phyloP scores from a whole-genome alignment of 1,140 invertebrate genomes.

The Drosophila teissieri region DNA sequence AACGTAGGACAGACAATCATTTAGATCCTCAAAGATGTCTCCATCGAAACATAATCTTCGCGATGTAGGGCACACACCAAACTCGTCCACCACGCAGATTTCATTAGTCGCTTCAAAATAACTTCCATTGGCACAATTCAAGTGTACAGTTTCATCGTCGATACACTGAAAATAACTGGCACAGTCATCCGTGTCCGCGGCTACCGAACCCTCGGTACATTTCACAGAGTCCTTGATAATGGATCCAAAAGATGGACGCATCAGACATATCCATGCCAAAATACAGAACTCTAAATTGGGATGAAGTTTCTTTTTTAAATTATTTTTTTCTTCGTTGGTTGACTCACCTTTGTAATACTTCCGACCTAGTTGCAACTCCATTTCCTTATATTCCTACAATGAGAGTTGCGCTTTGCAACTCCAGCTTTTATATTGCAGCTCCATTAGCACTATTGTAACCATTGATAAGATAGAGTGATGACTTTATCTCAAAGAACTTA shows the following conservation, averaged over 20 bases:
- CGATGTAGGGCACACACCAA: conserved; percentile 10
- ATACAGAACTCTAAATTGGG: conserved; percentile 13
- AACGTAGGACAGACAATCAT: conserved; percentile 10
- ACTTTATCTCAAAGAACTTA: conserved; percentile 16
- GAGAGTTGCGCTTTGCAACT: background rate
- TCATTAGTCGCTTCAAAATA: conserved; percentile 46
- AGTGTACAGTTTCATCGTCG: conserved; percentile 10
- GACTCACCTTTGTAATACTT: conserved; percentile 35
- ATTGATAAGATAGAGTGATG: conserved; percentile 32
- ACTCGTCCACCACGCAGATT: conserved; percentile 49
- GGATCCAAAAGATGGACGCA: conserved; percentile 1
- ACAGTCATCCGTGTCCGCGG: conserved; percentile 35
- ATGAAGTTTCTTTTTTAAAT: background rate
- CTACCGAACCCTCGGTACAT: conserved; percentile 44
- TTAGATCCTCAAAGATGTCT: background rate
- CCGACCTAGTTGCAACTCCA: conserved; percentile 23
- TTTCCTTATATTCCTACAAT: conserved; percentile 17
- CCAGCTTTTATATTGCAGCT: conserved; percentile 44
- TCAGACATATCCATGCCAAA: background rate
- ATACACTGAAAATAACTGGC: conserved; percentile 55
- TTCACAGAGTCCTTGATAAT: background rate
- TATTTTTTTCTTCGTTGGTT: too few species aligned
- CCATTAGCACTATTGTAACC: conserved; percentile 25
- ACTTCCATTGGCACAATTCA: conserved; percentile 34
- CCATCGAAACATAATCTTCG: conserved; percentile 15